Base-by-base conservation (phyloP, 2,113 vertebrate genomes). In the Columbina picui region DNA sequence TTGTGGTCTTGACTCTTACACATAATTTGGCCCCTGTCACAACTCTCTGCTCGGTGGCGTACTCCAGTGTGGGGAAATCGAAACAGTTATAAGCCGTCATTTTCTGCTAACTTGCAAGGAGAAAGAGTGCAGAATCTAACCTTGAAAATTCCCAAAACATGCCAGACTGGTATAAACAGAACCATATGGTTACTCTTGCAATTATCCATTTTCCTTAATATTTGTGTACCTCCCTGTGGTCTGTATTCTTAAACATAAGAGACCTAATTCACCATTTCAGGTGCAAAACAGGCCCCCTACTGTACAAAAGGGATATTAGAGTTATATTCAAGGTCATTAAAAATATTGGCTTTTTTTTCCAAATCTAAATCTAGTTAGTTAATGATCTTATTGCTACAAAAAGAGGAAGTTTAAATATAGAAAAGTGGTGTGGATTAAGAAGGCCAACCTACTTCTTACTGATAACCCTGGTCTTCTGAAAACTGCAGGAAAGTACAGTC, bases 171-270 rank as follows among this genome's bases (percentile, higher is more conserved):
- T 74, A 83, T 39, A 80, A 77, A 91, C 26, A 88, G 45, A 89
- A 89, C 29, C 63, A 91, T 74, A 80, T 61, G 67, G 59, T 52
- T 83, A 80, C 76, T 74, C 36, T 52, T 77, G 30, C 20, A 95
- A 79, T 87, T 69, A 75, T 41, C 41, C 53, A 2, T 73, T 76
- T 95, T 69, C 63, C 47, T 76, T 61, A 39, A 13, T 43, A 92
- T 81, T 84, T 94, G 57, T 75, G 18, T 36, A 84, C 43, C 9
- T 89, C 81, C 45, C 65, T 15, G 4, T 63, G 22, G 21, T 82
- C 49, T 82, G 22, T 34, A 27, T 89, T 95, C 87, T 79, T 57
- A 60, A 95, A 92, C 34, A 49, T 25, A 57, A 23, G 56, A 78
- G 52, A 56, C 45, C 38, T 60, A 78, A 60, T 64, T 87, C 52